These are phyloP conservation scores for Albula glossodonta DNA, from an alignment of 2,113 vertebrate species.

Conservation along the genomic window DNA sequence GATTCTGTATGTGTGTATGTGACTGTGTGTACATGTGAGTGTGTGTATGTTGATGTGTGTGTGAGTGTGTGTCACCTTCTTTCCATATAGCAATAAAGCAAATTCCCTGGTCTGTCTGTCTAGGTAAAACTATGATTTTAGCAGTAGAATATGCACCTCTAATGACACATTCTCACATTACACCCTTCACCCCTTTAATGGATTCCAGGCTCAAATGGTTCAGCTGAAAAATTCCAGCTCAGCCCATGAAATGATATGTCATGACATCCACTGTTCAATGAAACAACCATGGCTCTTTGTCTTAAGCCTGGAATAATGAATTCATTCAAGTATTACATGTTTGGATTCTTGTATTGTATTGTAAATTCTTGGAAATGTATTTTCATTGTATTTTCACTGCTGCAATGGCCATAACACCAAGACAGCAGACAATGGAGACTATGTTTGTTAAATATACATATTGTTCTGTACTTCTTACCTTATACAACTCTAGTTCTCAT, in stretches of 20 bases:
- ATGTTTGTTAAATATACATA: slow-evolving; percentile 13
- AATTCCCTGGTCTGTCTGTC: slow-evolving; percentile 29
- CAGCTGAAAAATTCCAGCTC: background rate
- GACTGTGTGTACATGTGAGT: background rate
- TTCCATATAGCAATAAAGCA: slow-evolving; percentile 35
- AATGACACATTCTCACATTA: slow-evolving; percentile 21
- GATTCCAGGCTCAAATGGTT: slow-evolving; percentile 11
- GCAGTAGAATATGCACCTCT: slow-evolving; percentile 10
- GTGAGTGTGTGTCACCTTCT: slow-evolving; percentile 42
- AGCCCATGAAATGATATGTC: slow-evolving; percentile 16
- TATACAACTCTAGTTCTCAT: slow-evolving; percentile 12
- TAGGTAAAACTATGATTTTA: slow-evolving; percentile 44
- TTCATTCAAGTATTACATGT: background rate
- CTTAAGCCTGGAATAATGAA: background rate
- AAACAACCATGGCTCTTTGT: background rate
- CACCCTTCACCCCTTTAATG: slow-evolving; percentile 21
- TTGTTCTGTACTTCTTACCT: background rate
- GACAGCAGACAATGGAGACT: background rate
- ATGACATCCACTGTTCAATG: background rate
- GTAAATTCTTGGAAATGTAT: too few species aligned
- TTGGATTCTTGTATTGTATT: background rate
- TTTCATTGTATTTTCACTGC: background rate
- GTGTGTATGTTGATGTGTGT: background rate
- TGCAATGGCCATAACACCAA: background rate
- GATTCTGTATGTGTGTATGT: slow-evolving; percentile 1